Base-by-base conservation (phyloP, 2,888 invertebrate species). In the Brassicogethes aeneus region DNA sequence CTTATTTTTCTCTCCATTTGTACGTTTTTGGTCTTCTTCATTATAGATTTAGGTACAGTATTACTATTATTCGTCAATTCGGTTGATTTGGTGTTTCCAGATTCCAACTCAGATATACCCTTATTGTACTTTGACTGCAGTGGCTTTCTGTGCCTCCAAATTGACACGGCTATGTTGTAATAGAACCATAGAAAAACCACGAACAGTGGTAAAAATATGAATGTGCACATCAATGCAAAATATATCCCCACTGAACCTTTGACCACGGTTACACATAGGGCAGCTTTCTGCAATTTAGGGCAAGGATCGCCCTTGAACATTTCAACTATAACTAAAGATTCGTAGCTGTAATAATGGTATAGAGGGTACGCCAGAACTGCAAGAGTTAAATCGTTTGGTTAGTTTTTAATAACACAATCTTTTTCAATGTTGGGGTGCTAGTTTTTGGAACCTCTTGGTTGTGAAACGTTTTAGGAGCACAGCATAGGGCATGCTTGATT, bases 121-220 rank as follows among this genome's bases (percentile, higher is more conserved):
- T 42, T 53, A 15, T 51, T 48, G 16, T 43, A 44, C 14, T 48
- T 46, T n/a, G 46, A 33, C 2, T 48, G 42, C 7, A 60, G 23
- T 0, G 66, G 66, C 48, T 65, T 66, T 12, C 74, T 60, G 40
- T 72, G 70, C 8, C 14, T 5, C 73, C 74, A 75, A 38, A 76
- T 59, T 42, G 73, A 62, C n/a, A 58, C 58, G 2, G 74, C 75
- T 31, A 75, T 71, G 30, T 69, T 66, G 34, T 65, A 62, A 48
- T 76, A 74, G 15, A 74, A 60, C 66, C 71, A 73, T 17, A 73
- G 45, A 48, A 75, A 74, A 10, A 70, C 65, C 13, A 65, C 43
- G 36, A 73, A 53, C 15, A 73, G 61, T 15, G 75, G 74, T 35
- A 70, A 31, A 38, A 75, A 75, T 32, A 74, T 66, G 16, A 73